Conservation (phyloP, 2,113 vertebrate genomes). For the Solea solea region DNA sequence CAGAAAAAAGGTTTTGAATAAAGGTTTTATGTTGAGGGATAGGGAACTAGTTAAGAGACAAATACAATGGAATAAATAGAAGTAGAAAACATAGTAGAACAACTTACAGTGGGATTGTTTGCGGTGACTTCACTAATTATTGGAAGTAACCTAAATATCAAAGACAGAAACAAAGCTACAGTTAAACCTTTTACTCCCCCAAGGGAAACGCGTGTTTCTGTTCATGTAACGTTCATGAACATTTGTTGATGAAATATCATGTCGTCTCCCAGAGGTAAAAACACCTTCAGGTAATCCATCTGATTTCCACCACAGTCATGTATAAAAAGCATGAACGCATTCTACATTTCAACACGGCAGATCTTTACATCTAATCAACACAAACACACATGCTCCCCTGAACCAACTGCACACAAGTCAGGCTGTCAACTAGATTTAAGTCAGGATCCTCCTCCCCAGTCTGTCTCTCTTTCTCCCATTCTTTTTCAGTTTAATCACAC, state of each 20-base stretch:
- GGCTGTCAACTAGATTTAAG: slow-evolving; percentile 47
- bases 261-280: slow-evolving; percentile 53
- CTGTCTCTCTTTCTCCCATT: slow-evolving; percentile 1
- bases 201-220: neutral
- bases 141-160: too few relatives aligned
- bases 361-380: slow-evolving; percentile 33
- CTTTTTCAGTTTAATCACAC: slow-evolving; percentile 20
- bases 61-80: too few relatives aligned
- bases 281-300: slow-evolving; percentile 9
- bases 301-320: too few relatives aligned
- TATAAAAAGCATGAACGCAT: slow-evolving; percentile 53
- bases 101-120: too few relatives aligned
- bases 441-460: slow-evolving; percentile 5
- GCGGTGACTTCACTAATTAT: too few relatives aligned
- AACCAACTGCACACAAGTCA: slow-evolving; percentile 41
- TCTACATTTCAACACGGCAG: slow-evolving; percentile 48
- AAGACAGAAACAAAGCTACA: neutral
- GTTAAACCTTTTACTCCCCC: neutral
- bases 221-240: slow-evolving; percentile 7
- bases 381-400: slow-evolving; percentile 13
- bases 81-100: too few relatives aligned
- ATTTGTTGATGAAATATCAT: slow-evolving; percentile 54
- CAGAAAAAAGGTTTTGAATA: too few relatives aligned
- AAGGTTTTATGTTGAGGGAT: too few relatives aligned
- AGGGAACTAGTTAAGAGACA: too few relatives aligned